Conservation (phyloP, 2,797 vertebrate genomes). For the Hipposideros larvatus region DNA sequence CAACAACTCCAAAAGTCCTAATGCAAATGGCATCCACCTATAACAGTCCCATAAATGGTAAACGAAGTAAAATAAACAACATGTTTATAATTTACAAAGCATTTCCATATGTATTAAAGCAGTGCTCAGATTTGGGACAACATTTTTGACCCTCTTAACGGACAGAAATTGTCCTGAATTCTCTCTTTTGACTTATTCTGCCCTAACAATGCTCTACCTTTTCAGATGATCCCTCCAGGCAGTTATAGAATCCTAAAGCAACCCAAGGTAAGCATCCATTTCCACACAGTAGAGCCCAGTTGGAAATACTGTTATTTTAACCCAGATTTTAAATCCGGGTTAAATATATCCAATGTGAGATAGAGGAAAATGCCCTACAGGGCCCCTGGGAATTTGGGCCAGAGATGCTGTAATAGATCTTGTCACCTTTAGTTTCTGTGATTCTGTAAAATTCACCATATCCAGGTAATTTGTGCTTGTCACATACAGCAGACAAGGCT, state of each 20-base stretch:
- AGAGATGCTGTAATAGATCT: conserved; percentile 64
- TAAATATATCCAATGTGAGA: conserved; percentile 35
- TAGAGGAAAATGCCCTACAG: neutral
- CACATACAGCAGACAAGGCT: conserved; percentile 64
- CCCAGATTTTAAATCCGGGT: neutral
- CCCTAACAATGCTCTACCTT: too few species aligned
- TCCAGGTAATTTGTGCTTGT: conserved; percentile 70
- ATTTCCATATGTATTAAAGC: conserved; percentile 5
- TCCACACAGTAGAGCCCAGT: neutral
- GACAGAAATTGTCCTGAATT: conserved; percentile 37
- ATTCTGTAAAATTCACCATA: conserved; percentile 71
- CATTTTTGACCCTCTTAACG: neutral
- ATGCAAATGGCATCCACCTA: neutral
- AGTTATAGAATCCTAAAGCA: neutral
- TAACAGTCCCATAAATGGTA: neutral
- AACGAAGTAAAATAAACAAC: neutral
- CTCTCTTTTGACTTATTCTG: neutral
- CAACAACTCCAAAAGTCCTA: neutral
- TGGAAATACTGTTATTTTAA: conserved; percentile 53
- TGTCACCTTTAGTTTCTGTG: conserved; percentile 73
- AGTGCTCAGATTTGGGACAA: conserved; percentile 11
- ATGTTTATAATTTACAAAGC: neutral
- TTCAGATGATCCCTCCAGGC: neutral
- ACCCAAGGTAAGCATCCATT: neutral
- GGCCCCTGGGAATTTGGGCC: conserved; percentile 7